phyloP scores from a whole-genome alignment of 1,140 invertebrate genomes.

The Wiebesia pumilae region DNA sequence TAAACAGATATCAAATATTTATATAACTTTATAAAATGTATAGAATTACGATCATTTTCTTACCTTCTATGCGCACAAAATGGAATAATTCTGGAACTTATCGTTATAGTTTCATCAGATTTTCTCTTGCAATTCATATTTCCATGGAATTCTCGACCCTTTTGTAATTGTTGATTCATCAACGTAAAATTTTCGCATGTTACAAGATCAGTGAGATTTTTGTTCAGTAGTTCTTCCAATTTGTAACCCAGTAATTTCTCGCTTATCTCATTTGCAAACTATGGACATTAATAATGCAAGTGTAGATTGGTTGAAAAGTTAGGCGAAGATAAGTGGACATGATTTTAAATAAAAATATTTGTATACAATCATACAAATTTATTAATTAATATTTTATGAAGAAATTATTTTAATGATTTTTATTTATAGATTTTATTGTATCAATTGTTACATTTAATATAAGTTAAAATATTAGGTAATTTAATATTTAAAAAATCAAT shows the following conservation, averaged over 20 bases:
- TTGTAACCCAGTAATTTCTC: slow-evolving; percentile 85
- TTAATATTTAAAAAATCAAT: too few relatives aligned
- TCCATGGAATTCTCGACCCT: slow-evolving; percentile 91
- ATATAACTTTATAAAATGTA: too few relatives aligned
- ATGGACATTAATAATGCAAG: background rate
- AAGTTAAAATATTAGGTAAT: too few relatives aligned
- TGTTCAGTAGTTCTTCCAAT: slow-evolving; percentile 84
- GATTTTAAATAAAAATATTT: too few relatives aligned
- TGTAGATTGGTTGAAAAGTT: background rate
- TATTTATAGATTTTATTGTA: too few relatives aligned
- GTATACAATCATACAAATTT: too few relatives aligned
- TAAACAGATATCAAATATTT: too few relatives aligned
- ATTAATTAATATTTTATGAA: too few relatives aligned
- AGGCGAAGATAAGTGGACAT: background rate
- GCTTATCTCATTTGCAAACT: slow-evolving; percentile 89
- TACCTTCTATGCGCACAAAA: slow-evolving; percentile 80
- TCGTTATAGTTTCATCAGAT: slow-evolving; percentile 85
- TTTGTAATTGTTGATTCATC: slow-evolving; percentile 81
- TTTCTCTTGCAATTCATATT: slow-evolving; percentile 87
- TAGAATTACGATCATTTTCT: slow-evolving; percentile 49
- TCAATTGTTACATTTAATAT: too few relatives aligned
- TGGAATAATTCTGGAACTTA: slow-evolving; percentile 84
- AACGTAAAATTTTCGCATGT: slow-evolving; percentile 78
- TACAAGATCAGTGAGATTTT: slow-evolving; percentile 79
- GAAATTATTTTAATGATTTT: too few relatives aligned